Evolutionary conservation across 2,113 vertebrate species (phyloP).

Genomic region (Meriones unguiculatus): DNA sequence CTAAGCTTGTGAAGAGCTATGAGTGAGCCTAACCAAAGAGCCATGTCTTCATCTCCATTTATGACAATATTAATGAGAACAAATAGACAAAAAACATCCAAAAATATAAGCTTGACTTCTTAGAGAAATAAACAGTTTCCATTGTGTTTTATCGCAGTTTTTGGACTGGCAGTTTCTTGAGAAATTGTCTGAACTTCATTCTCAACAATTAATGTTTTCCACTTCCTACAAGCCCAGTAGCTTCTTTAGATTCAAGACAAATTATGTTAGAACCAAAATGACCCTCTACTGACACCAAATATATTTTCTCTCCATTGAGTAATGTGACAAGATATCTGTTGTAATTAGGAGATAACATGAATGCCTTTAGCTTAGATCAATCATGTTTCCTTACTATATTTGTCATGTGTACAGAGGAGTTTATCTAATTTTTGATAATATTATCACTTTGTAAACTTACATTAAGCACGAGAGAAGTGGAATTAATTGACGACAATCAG

Average conservation of each 20-base stretch:
- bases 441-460: background rate
- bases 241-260: background rate
- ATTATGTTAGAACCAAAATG: background rate
- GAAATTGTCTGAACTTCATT: background rate
- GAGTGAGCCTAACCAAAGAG: background rate
- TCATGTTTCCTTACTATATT: background rate
- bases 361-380: background rate
- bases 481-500: background rate
- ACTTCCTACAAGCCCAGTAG: background rate
- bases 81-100: too few species aligned
- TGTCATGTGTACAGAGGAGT: background rate
- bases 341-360: background rate
- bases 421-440: background rate
- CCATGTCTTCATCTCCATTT: too few species aligned
- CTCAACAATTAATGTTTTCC: background rate
- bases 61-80: background rate
- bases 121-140: background rate
- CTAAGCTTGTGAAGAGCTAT: background rate
- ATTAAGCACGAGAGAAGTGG: background rate
- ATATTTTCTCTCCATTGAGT: background rate
- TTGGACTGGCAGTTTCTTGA: background rate
- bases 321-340: background rate
- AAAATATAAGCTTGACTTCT: background rate
- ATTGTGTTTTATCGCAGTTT: too few species aligned
- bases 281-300: background rate